Conservation (phyloP, 1,140 invertebrate species). For the Armadillidium nasatum region DNA sequence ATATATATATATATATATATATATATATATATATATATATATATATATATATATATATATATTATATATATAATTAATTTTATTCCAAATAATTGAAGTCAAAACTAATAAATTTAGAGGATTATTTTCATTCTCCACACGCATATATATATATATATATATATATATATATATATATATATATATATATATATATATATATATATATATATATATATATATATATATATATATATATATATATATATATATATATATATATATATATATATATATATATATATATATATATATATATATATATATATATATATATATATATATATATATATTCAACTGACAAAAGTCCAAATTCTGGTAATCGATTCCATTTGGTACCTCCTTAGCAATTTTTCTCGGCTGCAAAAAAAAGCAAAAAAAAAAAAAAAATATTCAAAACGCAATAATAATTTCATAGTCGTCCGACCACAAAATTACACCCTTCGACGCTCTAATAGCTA, state of each 20-base stretch:
- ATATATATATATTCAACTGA: neutral
- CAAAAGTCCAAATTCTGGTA: no score
- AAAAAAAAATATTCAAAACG: no score
- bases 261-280: constrained; percentile 15
- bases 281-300: constrained; percentile 13
- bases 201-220: constrained; percentile 1
- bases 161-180: constrained; percentile 11
- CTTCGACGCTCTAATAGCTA: no score
- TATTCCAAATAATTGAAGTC: no score
- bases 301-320: neutral
- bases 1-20: constrained; percentile 15
- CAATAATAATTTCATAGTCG: no score
- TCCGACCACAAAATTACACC: no score
- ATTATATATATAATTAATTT: constrained; percentile 14
- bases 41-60: constrained; percentile 15
- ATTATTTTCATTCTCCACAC: no score
- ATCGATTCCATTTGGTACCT: no score
- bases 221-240: constrained; percentile 6
- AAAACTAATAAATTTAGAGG: no score
- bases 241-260: constrained; percentile 7
- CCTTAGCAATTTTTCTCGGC: no score
- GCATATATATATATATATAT: constrained; percentile 5
- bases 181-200: constrained; percentile 2
- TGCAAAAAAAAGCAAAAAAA: no score
- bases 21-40: constrained; percentile 14